Evolutionary conservation across 2,797 vertebrate genomes (phyloP).

Genomic region (Falco columbarius): DNA sequence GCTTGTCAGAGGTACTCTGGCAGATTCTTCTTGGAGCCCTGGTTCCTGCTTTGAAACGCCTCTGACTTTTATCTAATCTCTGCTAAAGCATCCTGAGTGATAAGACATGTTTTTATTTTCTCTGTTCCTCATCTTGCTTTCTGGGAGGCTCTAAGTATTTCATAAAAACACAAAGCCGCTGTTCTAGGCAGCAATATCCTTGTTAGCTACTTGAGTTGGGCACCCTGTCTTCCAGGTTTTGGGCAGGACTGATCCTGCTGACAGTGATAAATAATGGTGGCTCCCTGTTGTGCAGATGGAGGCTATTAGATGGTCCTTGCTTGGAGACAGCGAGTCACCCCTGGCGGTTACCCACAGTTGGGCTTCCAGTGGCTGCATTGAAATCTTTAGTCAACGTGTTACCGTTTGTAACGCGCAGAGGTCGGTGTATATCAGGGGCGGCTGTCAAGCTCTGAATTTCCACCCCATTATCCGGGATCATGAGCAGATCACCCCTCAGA

Average conservation of each 20-base stretch:
- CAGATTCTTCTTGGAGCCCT: neutral
- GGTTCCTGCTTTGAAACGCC: neutral
- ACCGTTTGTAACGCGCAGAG: neutral
- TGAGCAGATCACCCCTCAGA: neutral
- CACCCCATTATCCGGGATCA: neutral
- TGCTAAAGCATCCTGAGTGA: neutral
- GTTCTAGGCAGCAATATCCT: neutral
- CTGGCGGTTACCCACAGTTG: neutral
- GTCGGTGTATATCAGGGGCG: neutral
- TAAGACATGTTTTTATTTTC: slow-evolving; percentile 20
- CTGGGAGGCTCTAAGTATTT: neutral
- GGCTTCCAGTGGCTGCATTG: neutral
- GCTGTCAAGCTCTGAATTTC: neutral
- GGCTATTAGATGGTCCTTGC: neutral
- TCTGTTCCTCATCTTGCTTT: neutral
- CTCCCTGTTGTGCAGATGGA: neutral
- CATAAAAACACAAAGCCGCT: neutral
- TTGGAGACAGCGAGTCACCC: neutral
- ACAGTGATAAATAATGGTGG: neutral
- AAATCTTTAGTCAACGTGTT: neutral
- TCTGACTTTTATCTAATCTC: slow-evolving; percentile 26
- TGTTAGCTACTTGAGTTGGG: neutral
- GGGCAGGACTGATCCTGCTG: neutral
- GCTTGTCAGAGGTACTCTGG: neutral
- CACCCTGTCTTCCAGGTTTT: neutral